Evolutionary conservation across 2,113 vertebrate genomes (phyloP), one percentile per base, ranked within the genome.

Genomic region (Gavia stellata): DNA sequence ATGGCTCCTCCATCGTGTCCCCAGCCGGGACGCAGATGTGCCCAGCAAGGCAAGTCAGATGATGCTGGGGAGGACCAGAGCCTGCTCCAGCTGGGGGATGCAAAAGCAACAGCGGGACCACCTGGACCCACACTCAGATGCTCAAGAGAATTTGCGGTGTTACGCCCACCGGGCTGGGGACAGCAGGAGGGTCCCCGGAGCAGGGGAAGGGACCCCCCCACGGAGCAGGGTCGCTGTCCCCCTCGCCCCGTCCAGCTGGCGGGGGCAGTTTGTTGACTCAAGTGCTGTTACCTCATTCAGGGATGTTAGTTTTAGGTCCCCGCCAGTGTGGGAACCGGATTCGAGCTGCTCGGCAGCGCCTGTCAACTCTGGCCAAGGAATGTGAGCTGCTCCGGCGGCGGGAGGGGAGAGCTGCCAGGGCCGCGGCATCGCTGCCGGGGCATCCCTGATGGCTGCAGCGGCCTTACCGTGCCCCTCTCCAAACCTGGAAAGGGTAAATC

Each of bases 261-360:
- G 11, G 67, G 81, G 72, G 3, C 14, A 53, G 36, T 74, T 94
- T 97, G 96, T 97, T 97, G 97, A 96, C 58, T 96, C 95, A 96
- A 96, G 93, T 38, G 94, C 94, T 31, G 68, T 97, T 96, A 96
- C 95, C 95, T 97, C 97, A 97, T 72, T 84, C 53, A 7, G 97
- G 92, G 96, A 97, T 97, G 96, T 97, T 97, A 67, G 94, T 97
- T 96, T 97, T 97, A 95, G 95, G 92, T 94, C 95, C 90, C 88
- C 4, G 44, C 91, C 95, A 96, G 94, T 96, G 96, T 97, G 97
- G 96, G 97, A 97, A 97, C 94, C 75, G 93, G 97, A 97, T 97
- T 83, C 23, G 78, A 61, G 94, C 92, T 20, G 79, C 86, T 92
- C 80, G 31, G 92, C 95, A 77, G 88, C 25, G 59, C 93, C 95